Evolutionary conservation across 2,113 vertebrate genomes (phyloP).

Genomic region (Callionymus lyra): DNA sequence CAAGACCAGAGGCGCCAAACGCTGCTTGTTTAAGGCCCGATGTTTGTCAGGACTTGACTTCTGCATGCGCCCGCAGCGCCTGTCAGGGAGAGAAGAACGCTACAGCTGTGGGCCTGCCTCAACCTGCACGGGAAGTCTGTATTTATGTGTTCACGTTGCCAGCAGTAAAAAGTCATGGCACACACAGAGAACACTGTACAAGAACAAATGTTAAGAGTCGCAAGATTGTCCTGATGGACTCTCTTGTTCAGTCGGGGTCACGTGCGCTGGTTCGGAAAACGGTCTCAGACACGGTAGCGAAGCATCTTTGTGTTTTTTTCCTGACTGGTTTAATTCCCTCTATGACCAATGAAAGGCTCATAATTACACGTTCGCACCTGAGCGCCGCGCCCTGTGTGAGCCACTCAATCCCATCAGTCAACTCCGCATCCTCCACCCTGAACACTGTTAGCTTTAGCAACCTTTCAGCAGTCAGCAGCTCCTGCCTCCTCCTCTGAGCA

Average conservation of each 20-base stretch:
- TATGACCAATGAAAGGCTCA: constrained; percentile 64
- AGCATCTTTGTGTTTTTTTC: constrained; percentile 26
- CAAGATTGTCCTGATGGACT: background rate
- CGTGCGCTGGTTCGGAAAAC: constrained; percentile 27
- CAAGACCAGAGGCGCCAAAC: constrained; percentile 98
- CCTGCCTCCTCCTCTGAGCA: constrained; percentile 53
- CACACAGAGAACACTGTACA: constrained; percentile 21
- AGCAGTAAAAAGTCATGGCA: constrained; percentile 33
- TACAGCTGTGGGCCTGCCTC: constrained; percentile 81
- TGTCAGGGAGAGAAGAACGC: constrained; percentile 81
- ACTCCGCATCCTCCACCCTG: constrained; percentile 46
- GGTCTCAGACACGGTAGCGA: constrained; percentile 44
- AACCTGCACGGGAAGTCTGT: constrained; percentile 61
- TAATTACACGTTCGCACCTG: constrained; percentile 68
- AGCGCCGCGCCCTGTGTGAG: constrained; percentile 59
- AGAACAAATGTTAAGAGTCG: constrained; percentile 11
- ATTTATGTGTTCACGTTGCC: constrained; percentile 22
- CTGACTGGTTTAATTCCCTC: constrained; percentile 49
- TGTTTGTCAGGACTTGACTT: constrained; percentile 86
- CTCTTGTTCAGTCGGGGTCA: constrained; percentile 21
- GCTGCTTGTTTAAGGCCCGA: constrained; percentile 78
- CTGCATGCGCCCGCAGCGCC: constrained; percentile 84
- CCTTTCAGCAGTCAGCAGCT: constrained; percentile 41
- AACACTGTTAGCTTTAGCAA: constrained; percentile 40
- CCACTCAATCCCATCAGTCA: constrained; percentile 65